Evolutionary conservation across 2,888 invertebrate species (phyloP), one percentile per base, ranked within the genome.

Genomic region (Dioctria rufipes): DNA sequence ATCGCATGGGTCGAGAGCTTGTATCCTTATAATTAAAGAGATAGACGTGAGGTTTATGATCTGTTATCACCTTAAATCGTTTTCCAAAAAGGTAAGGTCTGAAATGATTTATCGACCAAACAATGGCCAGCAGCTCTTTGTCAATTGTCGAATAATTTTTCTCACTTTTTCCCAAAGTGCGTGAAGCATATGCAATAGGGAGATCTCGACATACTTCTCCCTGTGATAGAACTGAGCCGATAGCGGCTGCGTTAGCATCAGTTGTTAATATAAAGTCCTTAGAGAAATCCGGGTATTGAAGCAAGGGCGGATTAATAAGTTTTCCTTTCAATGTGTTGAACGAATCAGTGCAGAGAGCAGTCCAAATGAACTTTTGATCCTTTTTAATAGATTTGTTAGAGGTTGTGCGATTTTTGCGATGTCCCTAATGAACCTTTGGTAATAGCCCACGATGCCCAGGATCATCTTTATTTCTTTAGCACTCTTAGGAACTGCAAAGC

Each of bases 261-360:
- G 85, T 85, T 0, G 86, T 85, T 6, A 86, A 9, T 4, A 82
- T 75, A 73, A 86, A 86, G 3, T 83, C 75, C 81, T 85, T 80
- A 0, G 80, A 67, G 75, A 88, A 88, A 79, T 87, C 86, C 3
- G 86, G 86, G 61, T 86, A 88, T 78, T 86, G 84, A 39, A 89
- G 67, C 5, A 88, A 82, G 0, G 86, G 87, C 51, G 84, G 84
- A 61, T 84, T 3, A 2, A 69, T 42, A 3, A 81, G 61, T 4
- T 9, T 37, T 54, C 80, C 25, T 39, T 80, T 80, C 5, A 79
- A 11, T 40, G 25, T 66, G 9, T 65, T 13, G 11, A 80, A 82
- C 5, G 80, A 49, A 39, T 77, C 9, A n/a, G 73, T 42, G 11
- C 78, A 79, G 0, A 42, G 4, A 2, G 65, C 11, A 11, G 49